A percentile compares a stretch with the other conserved stretches of the same genome.
These are phyloP conservation scores for Hippoglossus stenolepis DNA, from an alignment of 2,113 vertebrate species.

Conservation along the genomic window DNA sequence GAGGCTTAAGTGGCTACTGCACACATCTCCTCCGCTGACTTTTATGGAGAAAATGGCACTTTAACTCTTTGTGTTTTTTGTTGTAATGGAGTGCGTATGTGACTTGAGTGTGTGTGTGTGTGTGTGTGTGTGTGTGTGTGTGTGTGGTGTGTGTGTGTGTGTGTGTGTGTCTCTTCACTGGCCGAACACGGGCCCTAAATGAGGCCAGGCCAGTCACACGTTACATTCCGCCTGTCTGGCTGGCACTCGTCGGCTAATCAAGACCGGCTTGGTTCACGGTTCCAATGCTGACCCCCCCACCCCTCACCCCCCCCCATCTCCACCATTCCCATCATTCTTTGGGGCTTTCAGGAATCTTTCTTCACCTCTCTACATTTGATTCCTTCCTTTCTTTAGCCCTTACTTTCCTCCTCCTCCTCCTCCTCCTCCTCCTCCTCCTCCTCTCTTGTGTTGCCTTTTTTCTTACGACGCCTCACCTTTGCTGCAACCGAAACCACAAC, in stretches of 20 bases:
- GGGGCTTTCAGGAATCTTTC: constrained; percentile 52
- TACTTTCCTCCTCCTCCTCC: constrained; percentile 14
- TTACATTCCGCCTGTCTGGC: constrained; percentile 77
- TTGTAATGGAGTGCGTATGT: constrained; percentile 52
- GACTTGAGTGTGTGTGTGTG: constrained; percentile 28
- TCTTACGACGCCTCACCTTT: constrained; percentile 13
- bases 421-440: too few relatives aligned
- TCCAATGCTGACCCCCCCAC: constrained; percentile 33
- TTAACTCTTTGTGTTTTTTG: constrained; percentile 77
- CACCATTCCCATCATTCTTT: constrained; percentile 56
- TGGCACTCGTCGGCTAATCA: constrained; percentile 75
- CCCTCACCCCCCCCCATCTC: background rate
- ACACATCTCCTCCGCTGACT: constrained; percentile 79
- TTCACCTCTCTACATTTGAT: constrained; percentile 56
- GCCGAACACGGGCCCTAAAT: constrained; percentile 69
- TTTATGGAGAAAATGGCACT: constrained; percentile 79
- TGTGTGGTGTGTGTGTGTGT: constrained; percentile 9
- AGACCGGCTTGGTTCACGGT: constrained; percentile 70
- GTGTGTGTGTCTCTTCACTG: constrained; percentile 3
- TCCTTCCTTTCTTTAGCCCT: constrained; percentile 43
- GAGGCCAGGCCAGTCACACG: constrained; percentile 78
- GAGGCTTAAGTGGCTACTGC: constrained; percentile 80
- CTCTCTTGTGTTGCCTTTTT: background rate
- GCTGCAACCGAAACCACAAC: constrained; percentile 2
- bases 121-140: constrained; percentile 2